Conservation (phyloP, 2,888 invertebrate species). For the Prosapia bicincta region DNA sequence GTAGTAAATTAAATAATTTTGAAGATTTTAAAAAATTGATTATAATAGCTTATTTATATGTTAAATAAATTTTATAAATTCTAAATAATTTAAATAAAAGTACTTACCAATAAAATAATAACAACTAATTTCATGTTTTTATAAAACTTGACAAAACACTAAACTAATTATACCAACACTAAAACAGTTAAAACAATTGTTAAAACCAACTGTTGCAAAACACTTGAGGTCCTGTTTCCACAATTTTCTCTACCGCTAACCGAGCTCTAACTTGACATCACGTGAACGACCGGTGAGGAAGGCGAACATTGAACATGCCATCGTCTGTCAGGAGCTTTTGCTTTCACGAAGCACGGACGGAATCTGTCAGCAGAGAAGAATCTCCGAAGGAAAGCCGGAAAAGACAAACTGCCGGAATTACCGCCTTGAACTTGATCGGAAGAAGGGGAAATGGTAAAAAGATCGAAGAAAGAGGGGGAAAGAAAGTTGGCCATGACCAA, state of each 20-base stretch:
- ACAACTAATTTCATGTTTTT: not conserved
- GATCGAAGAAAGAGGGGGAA: constrained; percentile 13
- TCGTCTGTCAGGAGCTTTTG: not conserved
- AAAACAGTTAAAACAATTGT: not conserved
- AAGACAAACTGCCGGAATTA: not conserved
- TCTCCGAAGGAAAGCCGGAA: not conserved
- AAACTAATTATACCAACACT: not conserved
- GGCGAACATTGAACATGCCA: not conserved
- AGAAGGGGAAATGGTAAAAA: not conserved
- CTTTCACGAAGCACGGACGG: not conserved
- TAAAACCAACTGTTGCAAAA: not conserved
- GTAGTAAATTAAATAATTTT: no score
- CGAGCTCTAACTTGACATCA: not conserved
- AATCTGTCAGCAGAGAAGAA: not conserved
- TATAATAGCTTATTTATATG: no score
- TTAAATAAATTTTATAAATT: no score
- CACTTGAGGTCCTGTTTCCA: not conserved
- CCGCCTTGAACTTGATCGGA: not conserved
- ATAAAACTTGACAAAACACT: not conserved
- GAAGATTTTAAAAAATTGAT: no score
- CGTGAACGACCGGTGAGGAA: not conserved
- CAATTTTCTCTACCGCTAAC: not conserved
- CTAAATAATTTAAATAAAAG: no score
- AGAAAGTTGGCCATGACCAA: constrained; percentile 28
- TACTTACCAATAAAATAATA: not conserved